These are phyloP conservation scores for Coluber constrictor DNA, from an alignment of 2,797 vertebrate species.

Conservation along the genomic window DNA sequence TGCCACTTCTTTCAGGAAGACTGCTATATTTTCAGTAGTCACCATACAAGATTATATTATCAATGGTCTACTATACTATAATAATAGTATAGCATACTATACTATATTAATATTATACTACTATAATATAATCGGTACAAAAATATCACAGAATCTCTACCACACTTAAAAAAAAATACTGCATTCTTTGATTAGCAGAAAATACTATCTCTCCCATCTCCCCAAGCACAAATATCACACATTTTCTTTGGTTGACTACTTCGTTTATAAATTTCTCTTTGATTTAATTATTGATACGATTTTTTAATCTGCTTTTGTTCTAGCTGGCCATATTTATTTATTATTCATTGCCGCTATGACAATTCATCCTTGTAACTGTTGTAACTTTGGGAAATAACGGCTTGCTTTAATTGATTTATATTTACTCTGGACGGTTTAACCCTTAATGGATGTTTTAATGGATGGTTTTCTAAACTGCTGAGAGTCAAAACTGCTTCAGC, in stretches of 20 bases:
- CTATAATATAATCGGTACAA: too few relatives aligned
- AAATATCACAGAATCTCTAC: too few relatives aligned
- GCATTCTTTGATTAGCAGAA: background rate
- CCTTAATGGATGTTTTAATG: background rate
- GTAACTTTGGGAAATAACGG: background rate
- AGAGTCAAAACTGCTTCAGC: background rate
- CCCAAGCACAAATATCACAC: background rate
- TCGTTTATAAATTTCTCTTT: background rate
- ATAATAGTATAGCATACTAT: too few relatives aligned
- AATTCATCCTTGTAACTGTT: background rate
- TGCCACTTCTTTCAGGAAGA: too few relatives aligned
- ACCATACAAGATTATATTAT: too few relatives aligned
- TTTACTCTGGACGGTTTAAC: background rate
- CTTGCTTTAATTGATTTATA: background rate
- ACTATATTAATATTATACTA: too few relatives aligned
- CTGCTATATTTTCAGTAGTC: too few relatives aligned
- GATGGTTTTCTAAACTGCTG: background rate
- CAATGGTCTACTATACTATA: too few relatives aligned
- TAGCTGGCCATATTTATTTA: background rate
- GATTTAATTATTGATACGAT: background rate
- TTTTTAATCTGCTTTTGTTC: background rate
- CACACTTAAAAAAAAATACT: too few relatives aligned
- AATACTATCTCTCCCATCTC: background rate
- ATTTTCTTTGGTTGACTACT: background rate
- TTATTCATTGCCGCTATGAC: background rate